These are phyloP conservation scores for Synanthedon tipuliformis DNA, from an alignment of 2,888 invertebrate genomes.

Conservation along the genomic window DNA sequence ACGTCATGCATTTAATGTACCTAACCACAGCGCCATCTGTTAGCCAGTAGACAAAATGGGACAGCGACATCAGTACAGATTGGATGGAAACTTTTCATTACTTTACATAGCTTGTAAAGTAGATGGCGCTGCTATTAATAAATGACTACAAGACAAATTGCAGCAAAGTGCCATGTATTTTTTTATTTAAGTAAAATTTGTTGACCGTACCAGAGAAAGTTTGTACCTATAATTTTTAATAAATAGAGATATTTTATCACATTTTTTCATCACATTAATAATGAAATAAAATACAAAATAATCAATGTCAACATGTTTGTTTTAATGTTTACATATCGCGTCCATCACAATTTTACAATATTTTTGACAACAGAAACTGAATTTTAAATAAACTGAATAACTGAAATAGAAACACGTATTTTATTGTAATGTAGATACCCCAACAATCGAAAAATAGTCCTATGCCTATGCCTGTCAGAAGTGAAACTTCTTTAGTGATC, in stretches of 20 bases:
- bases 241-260: too few relatives aligned
- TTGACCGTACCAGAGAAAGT: not conserved
- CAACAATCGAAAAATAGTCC: too few relatives aligned
- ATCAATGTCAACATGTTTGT: not conserved
- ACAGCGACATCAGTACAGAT: not conserved
- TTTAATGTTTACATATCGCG: conserved; percentile 4
- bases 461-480: too few relatives aligned
- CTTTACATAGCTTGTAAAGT: too few relatives aligned
- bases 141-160: not conserved
- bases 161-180: conserved; percentile 17
- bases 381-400: conserved; percentile 51
- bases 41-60: conserved; percentile 13
- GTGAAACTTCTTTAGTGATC: too few relatives aligned
- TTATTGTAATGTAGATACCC: conserved; percentile 25
- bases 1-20: conserved; percentile 58
- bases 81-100: too few relatives aligned
- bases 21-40: conserved; percentile 36
- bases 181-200: not conserved
- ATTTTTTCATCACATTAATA: too few relatives aligned
- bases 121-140: not conserved
- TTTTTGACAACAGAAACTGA: conserved; percentile 48
- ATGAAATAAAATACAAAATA: too few relatives aligned
- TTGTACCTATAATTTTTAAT: too few relatives aligned
- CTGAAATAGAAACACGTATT: conserved; percentile 39
- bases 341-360: conserved; percentile 16